These are phyloP conservation scores for Sycophila sp. DNA, from an alignment of 1,140 invertebrate species.

Conservation along the genomic window DNA sequence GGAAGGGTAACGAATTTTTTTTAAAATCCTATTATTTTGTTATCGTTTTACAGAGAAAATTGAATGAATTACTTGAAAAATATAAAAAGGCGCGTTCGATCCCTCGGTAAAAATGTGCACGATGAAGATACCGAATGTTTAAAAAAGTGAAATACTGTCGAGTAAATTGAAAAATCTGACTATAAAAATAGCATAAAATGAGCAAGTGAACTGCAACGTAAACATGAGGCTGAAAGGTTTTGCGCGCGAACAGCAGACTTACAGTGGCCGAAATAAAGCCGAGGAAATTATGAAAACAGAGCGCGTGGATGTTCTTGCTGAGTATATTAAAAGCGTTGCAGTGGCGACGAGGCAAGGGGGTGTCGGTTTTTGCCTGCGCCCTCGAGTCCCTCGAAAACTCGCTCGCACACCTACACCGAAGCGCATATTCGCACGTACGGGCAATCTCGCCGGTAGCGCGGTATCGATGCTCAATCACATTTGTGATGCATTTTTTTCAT, in stretches of 20 bases:
- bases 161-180: neutral
- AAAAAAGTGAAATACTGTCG: neutral
- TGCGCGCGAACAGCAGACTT: neutral
- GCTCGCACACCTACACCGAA: neutral
- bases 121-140: no score
- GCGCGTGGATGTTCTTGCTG: conserved; percentile 25
- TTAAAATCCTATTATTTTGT: no score
- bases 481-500: conserved; percentile 67
- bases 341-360: no score
- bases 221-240: conserved; percentile 34
- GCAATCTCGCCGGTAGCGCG: conserved; percentile 40
- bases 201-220: neutral
- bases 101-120: no score
- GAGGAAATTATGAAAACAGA: conserved; percentile 27
- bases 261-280: conserved; percentile 22
- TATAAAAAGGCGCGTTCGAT: no score
- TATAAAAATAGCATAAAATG: conserved; percentile 31
- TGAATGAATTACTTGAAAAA: no score
- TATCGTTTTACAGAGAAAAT: no score
- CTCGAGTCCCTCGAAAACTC: conserved; percentile 15
- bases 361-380: conserved; percentile 40
- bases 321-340: no score
- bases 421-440: neutral
- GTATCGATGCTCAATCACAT: conserved; percentile 67
- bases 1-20: no score